Evolutionary conservation across 2,113 vertebrate species (phyloP).

Genomic region (Prinia subflava): DNA sequence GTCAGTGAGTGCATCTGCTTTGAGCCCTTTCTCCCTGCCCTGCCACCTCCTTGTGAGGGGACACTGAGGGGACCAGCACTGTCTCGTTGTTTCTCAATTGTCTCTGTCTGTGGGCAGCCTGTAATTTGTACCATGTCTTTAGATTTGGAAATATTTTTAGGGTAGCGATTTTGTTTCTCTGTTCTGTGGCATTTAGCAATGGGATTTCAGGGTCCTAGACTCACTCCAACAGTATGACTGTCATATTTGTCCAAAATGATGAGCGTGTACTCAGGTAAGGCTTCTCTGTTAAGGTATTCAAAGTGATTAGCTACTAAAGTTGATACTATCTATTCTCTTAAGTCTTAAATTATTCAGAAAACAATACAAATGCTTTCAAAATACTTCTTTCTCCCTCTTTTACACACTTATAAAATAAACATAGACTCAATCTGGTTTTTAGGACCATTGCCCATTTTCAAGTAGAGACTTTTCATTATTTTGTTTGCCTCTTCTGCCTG

Average conservation of each 20-base stretch:
- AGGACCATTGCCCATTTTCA: not conserved
- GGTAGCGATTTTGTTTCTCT: not conserved
- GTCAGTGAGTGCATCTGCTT: not conserved
- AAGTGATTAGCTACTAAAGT: not conserved
- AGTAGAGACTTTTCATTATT: not conserved
- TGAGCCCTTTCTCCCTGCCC: not conserved
- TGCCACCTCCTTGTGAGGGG: not conserved
- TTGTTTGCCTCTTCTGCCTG: not conserved
- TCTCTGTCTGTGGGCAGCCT: not conserved
- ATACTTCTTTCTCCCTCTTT: not conserved
- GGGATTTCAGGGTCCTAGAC: not conserved
- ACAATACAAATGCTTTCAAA: not conserved
- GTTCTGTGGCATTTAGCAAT: not conserved
- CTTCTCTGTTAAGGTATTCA: not conserved
- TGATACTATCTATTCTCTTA: not conserved
- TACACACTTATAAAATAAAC: not conserved
- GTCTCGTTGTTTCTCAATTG: accelerated
- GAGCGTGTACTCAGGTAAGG: not conserved
- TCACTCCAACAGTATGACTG: not conserved
- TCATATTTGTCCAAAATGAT: not conserved
- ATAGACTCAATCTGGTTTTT: not conserved
- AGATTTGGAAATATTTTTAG: not conserved
- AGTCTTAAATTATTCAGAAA: not conserved
- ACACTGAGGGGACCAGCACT: not conserved
- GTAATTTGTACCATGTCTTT: not conserved